Base-by-base conservation (phyloP, 2,113 vertebrate species). In the Sorex araneus region DNA sequence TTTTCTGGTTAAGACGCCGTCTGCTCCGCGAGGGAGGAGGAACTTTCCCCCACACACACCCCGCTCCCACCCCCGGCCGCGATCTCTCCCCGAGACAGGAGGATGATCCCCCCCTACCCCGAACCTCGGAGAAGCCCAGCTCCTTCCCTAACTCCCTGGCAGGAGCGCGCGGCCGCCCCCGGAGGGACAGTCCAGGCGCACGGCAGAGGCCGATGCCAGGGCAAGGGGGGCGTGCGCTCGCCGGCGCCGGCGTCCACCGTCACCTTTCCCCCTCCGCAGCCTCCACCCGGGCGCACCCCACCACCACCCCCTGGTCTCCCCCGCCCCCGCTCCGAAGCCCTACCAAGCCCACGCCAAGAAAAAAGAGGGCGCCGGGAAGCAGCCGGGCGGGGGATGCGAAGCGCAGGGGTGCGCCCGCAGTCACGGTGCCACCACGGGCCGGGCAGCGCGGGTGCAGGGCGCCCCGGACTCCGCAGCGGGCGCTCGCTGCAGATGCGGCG, bases 161-260 rank as follows among this genome's bases (percentile, higher is more conserved):
- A 90, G 54, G 87, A 91, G 92, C 83, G 94, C 89, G 70, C 95
- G 11, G 84, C 86, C 67, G 71, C 89, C 15, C 13, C 5, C 18
- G 83, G 36, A 81, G 45, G 18, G 23, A 60, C 32, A 75, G 80
- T 77, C 57, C 78, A n/a, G 79, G 36, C 40, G 91, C 92, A 66
- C 89, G 6, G 82, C 66, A 3, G 78, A 95, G 93, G 94, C 95
- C 79, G 63, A 88, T 85, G 83, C 95, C 88, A 78, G 91, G 88
- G 86, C n/a, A 40, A 92, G 80, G 86, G 96, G 57, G 96, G 94
- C 74, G 96, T 97, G 96, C 94, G 93, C 94, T 69, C 89, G 28
- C 71, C 36, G 63, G 78, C 78, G 82, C 84, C 67, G 23, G 92
- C 71, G 19, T 83, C 83, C 79, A 73, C 90, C 90, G 82, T 82